These are phyloP conservation scores for Hucho hucho DNA, from an alignment of 2,113 vertebrate species.

Conservation along the genomic window DNA sequence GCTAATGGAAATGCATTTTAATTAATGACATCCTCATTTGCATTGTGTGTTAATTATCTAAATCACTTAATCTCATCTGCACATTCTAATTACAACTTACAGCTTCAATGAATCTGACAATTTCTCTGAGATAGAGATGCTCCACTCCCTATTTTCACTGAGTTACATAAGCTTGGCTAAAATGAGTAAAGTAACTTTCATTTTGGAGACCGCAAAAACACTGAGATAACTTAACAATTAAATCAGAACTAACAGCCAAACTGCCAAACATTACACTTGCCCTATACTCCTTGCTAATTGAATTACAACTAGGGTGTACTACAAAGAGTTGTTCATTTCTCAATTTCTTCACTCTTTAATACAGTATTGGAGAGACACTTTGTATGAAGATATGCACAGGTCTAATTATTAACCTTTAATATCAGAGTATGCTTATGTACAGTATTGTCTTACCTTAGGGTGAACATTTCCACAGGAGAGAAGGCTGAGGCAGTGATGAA, in stretches of 20 bases:
- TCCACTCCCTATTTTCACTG: conserved; percentile 18
- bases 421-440: not conserved
- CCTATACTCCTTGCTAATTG: not conserved
- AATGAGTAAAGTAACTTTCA: conserved; percentile 8
- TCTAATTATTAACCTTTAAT: not conserved
- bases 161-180: conserved; percentile 25
- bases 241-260: not conserved
- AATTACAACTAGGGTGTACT: not conserved
- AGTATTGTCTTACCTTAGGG: conserved; percentile 80
- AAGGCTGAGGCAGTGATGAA: conserved; percentile 79
- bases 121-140: conserved; percentile 44
- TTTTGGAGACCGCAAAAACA: conserved; percentile 1
- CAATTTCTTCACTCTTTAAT: not conserved
- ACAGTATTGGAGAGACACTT: not conserved
- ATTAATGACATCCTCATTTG: conserved; percentile 74
- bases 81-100: conserved; percentile 62
- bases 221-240: not conserved
- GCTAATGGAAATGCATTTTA: conserved; percentile 75
- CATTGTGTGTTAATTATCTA: conserved; percentile 71
- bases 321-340: not conserved
- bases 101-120: conserved; percentile 47
- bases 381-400: not conserved
- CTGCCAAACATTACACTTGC: not conserved
- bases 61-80: conserved; percentile 66
- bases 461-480: conserved; percentile 87